Percentiles rank a stretch among this genome's conserved stretches.
Conservation (phyloP, 2,797 vertebrate genomes). For the Scyliorhinus canicula region DNA sequence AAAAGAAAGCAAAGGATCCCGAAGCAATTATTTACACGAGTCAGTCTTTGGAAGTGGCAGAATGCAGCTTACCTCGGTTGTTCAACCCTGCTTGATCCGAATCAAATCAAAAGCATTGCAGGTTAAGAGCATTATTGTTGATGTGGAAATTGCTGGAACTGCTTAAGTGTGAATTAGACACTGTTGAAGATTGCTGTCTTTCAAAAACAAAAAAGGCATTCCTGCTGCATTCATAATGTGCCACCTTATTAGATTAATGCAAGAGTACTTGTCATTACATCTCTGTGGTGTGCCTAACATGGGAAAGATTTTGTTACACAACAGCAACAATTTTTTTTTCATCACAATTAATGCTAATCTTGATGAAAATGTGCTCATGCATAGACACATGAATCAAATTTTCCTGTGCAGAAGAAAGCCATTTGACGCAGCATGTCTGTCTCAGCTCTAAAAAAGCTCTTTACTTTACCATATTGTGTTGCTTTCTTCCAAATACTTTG, state of each 20-base stretch:
- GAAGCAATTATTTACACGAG: not conserved
- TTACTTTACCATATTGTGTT: too few relatives aligned
- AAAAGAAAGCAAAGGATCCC: not conserved
- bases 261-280: not conserved
- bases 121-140: not conserved
- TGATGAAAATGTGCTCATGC: too few relatives aligned
- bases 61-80: too few relatives aligned
- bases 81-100: not conserved
- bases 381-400: too few relatives aligned
- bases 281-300: not conserved
- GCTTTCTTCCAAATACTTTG: too few relatives aligned
- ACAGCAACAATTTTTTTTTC: not conserved
- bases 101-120: not conserved
- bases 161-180: not conserved
- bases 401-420: too few relatives aligned
- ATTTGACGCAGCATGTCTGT: too few relatives aligned
- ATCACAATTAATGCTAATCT: not conserved
- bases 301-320: not conserved
- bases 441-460: too few relatives aligned
- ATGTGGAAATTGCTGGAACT: not conserved
- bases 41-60: not conserved
- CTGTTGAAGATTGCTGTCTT: not conserved
- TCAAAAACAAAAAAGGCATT: not conserved
- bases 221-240: not conserved
- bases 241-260: not conserved